Evolutionary conservation across 2,113 vertebrate genomes (phyloP).

Genomic region (Mormyrus lacerda): DNA sequence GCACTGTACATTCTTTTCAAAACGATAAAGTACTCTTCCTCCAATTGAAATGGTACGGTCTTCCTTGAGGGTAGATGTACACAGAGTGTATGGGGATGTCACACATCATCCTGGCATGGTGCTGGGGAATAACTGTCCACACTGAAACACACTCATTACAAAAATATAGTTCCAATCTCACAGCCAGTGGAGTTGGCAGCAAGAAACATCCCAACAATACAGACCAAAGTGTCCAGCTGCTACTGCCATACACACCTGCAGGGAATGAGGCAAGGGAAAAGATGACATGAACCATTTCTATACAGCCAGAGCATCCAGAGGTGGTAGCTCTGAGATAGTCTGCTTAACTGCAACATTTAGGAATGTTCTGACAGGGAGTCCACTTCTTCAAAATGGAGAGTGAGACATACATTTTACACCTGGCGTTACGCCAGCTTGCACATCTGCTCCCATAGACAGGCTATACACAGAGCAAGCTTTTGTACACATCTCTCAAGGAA

Average conservation of each 20-base stretch:
- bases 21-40: background rate
- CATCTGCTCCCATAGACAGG: background rate
- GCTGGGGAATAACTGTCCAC: background rate
- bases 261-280: background rate
- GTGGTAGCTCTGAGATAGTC: background rate
- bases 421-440: background rate
- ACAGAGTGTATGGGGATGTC: background rate
- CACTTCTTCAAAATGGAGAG: background rate
- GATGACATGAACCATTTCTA: constrained; percentile 16
- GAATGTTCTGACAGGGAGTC: constrained; percentile 18
- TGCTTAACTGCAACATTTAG: constrained; percentile 2
- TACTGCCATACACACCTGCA: background rate
- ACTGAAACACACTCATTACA: constrained; percentile 8
- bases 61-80: background rate
- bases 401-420: background rate
- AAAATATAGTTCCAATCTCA: constrained; percentile 6
- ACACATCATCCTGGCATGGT: background rate
- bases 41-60: background rate
- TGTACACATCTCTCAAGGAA: constrained; percentile 7
- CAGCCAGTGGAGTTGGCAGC: background rate
- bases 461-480: background rate
- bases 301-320: background rate
- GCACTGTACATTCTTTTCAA: background rate
- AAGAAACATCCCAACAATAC: background rate
- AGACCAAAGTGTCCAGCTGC: background rate